Conservation (phyloP, 2,797 vertebrate genomes). For the Melanogrammus aeglefinus region DNA sequence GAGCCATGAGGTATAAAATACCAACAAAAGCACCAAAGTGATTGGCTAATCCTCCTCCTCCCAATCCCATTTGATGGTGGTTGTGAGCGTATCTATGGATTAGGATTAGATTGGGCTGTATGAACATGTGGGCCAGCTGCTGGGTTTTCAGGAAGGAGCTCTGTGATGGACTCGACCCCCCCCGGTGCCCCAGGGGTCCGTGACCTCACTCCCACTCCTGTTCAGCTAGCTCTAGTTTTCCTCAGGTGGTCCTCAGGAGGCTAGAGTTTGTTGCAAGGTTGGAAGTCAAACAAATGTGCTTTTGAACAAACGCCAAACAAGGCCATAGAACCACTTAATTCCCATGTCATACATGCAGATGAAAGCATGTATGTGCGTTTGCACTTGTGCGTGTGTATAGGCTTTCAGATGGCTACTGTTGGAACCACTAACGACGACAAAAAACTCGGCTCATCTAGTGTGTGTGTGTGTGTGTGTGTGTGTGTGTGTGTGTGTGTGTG, state of each 20-base stretch:
- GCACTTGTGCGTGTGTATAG: too few relatives aligned
- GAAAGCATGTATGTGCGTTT: too few relatives aligned
- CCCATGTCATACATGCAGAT: not conserved
- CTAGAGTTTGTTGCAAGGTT: not conserved
- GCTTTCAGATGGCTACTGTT: too few relatives aligned
- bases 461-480: too few relatives aligned
- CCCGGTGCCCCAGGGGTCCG: too few relatives aligned
- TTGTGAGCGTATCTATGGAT: constrained; percentile 58
- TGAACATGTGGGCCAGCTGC: constrained; percentile 23
- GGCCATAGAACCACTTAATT: not conserved
- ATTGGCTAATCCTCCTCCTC: constrained; percentile 33
- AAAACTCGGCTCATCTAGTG: not conserved
- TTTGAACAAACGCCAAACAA: not conserved
- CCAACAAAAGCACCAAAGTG: not conserved
- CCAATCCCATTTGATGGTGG: constrained; percentile 20
- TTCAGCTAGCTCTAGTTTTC: not conserved
- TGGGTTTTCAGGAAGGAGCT: constrained; percentile 47
- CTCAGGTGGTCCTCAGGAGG: not conserved
- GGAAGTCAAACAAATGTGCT: not conserved
- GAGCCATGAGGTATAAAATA: not conserved
- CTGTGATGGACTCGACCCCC: constrained; percentile 40
- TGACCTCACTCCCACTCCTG: too few relatives aligned
- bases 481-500: too few relatives aligned
- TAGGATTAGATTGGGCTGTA: constrained; percentile 64
- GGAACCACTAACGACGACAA: not conserved